phyloP scores from a whole-genome alignment of 2,888 invertebrate species.

The Branchipolynoe longqiensis region DNA sequence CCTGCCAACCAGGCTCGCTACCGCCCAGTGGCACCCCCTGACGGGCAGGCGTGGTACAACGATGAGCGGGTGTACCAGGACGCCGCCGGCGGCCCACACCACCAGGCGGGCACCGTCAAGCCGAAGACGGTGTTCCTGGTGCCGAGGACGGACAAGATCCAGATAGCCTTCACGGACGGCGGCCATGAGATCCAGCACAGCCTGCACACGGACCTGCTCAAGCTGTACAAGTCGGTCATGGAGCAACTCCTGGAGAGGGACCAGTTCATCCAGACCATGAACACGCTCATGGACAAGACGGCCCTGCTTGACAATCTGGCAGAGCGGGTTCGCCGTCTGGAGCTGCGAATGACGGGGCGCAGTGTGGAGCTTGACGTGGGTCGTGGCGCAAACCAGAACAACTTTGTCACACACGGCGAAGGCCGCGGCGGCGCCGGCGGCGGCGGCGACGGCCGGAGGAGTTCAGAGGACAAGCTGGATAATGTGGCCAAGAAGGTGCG shows the following conservation, averaged over 20 bases:
- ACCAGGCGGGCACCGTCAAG: background rate
- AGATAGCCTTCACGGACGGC: conserved; percentile 55
- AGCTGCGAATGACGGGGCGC: background rate
- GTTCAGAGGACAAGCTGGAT: conserved; percentile 7
- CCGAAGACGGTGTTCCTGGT: conserved; percentile 55
- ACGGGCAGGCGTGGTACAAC: background rate
- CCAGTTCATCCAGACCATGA: conserved; percentile 52
- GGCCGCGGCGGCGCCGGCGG: background rate
- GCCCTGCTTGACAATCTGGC: conserved; percentile 27
- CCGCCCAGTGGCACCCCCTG: background rate
- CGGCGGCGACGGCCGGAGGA: background rate
- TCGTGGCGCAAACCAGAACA: background rate
- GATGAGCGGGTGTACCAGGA: background rate
- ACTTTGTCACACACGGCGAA: conserved; percentile 11
- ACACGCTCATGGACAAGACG: conserved; percentile 48
- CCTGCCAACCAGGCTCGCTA: background rate
- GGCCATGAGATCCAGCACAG: conserved; percentile 40
- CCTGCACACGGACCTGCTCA: conserved; percentile 57
- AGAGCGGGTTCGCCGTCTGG: conserved; percentile 42
- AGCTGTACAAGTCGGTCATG: conserved; percentile 59
- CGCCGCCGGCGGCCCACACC: background rate
- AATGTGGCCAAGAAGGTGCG: conserved; percentile 55
- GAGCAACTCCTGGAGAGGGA: conserved; percentile 55
- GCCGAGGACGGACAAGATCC: conserved; percentile 53
- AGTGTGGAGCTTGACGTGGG: background rate